Conservation (phyloP, 2,888 invertebrate genomes). For the Linnaemya tessellans region DNA sequence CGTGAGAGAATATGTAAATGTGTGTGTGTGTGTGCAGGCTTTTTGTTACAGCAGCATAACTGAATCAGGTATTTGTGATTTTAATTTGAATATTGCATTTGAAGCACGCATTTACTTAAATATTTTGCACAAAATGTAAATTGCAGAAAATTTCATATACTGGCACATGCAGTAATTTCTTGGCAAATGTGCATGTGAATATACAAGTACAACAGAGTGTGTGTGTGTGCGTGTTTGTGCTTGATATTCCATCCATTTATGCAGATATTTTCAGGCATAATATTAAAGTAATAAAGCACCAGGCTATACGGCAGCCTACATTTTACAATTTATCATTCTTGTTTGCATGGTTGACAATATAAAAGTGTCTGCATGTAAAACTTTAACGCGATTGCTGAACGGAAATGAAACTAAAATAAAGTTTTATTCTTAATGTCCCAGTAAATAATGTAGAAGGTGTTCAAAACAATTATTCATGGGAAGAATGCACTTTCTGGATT, state of each 20-base stretch:
- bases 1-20: not conserved
- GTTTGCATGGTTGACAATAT: not conserved
- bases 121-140: slow-evolving; percentile 53
- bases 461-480: too few species aligned
- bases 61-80: slow-evolving; percentile 56
- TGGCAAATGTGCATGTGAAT: not conserved
- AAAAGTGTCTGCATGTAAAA: not conserved
- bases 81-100: slow-evolving; percentile 58
- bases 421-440: not conserved
- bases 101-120: slow-evolving; percentile 54
- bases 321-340: not conserved
- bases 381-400: not conserved
- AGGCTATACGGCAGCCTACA: slow-evolving; percentile 3
- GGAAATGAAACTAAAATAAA: slow-evolving; percentile 8
- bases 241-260: slow-evolving; percentile 17
- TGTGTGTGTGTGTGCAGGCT: not conserved
- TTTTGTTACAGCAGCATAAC: slow-evolving; percentile 5
- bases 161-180: slow-evolving; percentile 14
- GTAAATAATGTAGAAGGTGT: too few species aligned
- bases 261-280: slow-evolving; percentile 14
- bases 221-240: not conserved
- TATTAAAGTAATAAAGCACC: slow-evolving; percentile 18
- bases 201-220: not conserved
- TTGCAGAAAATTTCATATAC: slow-evolving; percentile 42
- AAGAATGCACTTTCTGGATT: too few species aligned